Evolutionary conservation across 2,113 vertebrate genomes (phyloP), one percentile per base, ranked within the genome.

Genomic region (Poecile atricapillus): DNA sequence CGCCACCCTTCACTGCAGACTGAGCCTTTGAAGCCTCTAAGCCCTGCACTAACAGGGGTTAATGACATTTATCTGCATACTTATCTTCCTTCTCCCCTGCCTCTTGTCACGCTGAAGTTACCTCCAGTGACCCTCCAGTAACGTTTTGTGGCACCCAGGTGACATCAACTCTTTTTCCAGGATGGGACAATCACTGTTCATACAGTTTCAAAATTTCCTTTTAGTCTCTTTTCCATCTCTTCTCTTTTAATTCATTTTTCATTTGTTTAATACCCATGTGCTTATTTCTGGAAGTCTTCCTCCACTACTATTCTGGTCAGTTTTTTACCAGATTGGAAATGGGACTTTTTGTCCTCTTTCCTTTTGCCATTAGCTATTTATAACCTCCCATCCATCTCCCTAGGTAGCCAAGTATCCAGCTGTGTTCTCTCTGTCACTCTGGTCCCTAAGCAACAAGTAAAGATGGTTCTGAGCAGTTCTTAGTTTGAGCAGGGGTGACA

Each of bases 261-360:
- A 33, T 86, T 50, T 30, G 47, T 83, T 93, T 84, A 63, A 35
- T 52, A 59, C 35, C 73, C 68, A 44, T 30, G 8, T 75, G 56
- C 47, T 90, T 97, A 92, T 95, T 95, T 95, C 94, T 89, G 86
- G 95, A 93, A 89, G 27, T 56, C 24, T 84, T 84, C 70, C 60
- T 89, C 35, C 77, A 28, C 68, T 80, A 13, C 73, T 86, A 63
- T 96, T 94, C 89, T 64, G 89, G 89, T 92, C 89, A 87, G 65
- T 76, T 47, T 83, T 89, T 74, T 59, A 87, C 64, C 47, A 35
- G n/a, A 81, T 22, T 52, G n/a, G 47, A 90, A 73, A 92, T 68
- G 60, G 86, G 80, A 95, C 95, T 75, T 81, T 75, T 22, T 95
- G 89, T 94, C 84, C 95, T 94, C 81, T 91, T 84, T 82, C 82